Base-by-base conservation (phyloP, 2,113 vertebrate species). In the Anolis carolinensis region DNA sequence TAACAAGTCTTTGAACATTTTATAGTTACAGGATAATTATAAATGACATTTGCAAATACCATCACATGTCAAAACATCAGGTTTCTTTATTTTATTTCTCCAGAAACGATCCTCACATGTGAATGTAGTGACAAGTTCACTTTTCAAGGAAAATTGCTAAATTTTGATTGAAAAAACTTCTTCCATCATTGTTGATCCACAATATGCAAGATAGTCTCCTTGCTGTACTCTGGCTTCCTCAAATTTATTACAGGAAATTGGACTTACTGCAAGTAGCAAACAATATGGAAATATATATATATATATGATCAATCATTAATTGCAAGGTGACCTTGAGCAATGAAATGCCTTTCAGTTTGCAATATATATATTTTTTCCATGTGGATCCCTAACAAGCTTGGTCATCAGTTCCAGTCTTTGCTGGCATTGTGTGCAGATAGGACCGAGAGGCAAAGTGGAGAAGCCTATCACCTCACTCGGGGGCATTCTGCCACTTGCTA, bases 301-400 rank as follows among this genome's bases (percentile, higher is more conserved):
- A 90, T 93, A 93, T 92, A 91, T 87, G 89, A 83, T 87, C 90
- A 93, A 93, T 91, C 81, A 83, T 89, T 86, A 89, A n/a, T 89
- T 80, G 90, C 8, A 80, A 87, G 95, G 93, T 93, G 92, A 93
- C 91, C 88, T 90, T 78, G 93, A 95, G 89, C 86, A 88, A 95
- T 83, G 92, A 94, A 84, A 91, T 92, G 87, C 52, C 62, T 86
- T 91, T 90, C 65, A 84, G 70, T 92, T 84, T 27, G 1, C 27
- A 62, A 59, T 5, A 70, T 18, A 34, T 1, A 27, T n/a, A 11
- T 30, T 65, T 65, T 18, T 23, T 30, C 65, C 30, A 68, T 27
- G 55, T 68, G 27, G 50, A 39, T n/a, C 18, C 27, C 27, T 30
- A 32, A 80, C 62, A 20, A 8, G 25, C 32, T 32, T 52, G 44